These are phyloP conservation scores for Plebejus argus DNA, from an alignment of 2,888 invertebrate genomes.

Conservation along the genomic window DNA sequence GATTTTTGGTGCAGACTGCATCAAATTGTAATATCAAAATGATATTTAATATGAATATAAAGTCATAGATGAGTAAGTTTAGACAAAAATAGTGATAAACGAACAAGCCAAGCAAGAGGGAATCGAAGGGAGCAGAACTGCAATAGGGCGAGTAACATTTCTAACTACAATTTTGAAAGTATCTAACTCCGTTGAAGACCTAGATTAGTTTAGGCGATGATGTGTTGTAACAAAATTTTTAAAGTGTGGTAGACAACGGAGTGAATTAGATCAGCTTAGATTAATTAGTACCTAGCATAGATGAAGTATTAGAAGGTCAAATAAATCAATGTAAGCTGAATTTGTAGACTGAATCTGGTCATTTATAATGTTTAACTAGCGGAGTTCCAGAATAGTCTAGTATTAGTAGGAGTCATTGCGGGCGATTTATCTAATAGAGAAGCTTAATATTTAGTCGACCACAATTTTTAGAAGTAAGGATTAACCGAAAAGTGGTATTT, in stretches of 20 bases:
- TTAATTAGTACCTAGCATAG: slow-evolving; percentile 66
- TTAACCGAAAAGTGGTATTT: slow-evolving; percentile 42
- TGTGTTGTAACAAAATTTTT: slow-evolving; percentile 53
- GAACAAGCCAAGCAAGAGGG: slow-evolving; percentile 62
- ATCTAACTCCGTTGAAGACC: slow-evolving; percentile 58
- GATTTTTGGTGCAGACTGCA: not conserved
- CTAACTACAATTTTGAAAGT: slow-evolving; percentile 64
- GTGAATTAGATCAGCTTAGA: slow-evolving; percentile 66
- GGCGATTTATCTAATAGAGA: slow-evolving; percentile 65
- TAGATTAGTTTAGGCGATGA: slow-evolving; percentile 70
- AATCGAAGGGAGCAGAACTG: slow-evolving; percentile 64
- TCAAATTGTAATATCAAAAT: not conserved
- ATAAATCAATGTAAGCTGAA: slow-evolving; percentile 56
- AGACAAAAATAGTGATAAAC: slow-evolving; percentile 56
- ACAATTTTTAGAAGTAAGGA: slow-evolving; percentile 45
- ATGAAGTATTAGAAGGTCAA: slow-evolving; percentile 59
- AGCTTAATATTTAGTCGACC: slow-evolving; percentile 58
- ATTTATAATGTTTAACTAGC: slow-evolving; percentile 61
- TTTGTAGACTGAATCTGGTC: slow-evolving; percentile 65
- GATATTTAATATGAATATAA: slow-evolving; percentile 3
- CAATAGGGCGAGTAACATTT: slow-evolving; percentile 78
- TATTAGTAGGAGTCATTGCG: slow-evolving; percentile 58
- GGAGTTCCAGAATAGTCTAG: slow-evolving; percentile 63
- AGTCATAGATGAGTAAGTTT: not conserved
- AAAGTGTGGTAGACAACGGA: slow-evolving; percentile 67